A percentile compares a stretch with the other conserved stretches of the same genome.
Evolutionary conservation across 2,113 vertebrate species (phyloP).

Genomic region (Phoenicopterus ruber): DNA sequence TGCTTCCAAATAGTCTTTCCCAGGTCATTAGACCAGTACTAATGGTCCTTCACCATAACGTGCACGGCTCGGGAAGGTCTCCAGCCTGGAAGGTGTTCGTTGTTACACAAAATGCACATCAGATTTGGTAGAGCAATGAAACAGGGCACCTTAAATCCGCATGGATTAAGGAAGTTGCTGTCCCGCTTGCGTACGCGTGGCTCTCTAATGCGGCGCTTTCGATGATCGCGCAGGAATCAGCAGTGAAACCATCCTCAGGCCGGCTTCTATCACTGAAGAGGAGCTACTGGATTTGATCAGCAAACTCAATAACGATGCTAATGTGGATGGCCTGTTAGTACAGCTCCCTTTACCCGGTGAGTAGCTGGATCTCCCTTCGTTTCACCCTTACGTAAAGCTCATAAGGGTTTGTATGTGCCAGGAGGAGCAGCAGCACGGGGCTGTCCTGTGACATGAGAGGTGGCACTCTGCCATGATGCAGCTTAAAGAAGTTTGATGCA

Average conservation of each 20-base stretch:
- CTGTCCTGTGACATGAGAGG: not conserved
- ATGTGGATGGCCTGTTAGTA: constrained; percentile 89
- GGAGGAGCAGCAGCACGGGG: not conserved
- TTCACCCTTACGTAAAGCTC: fast-evolving
- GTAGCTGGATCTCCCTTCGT: not conserved
- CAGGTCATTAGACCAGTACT: fast-evolving
- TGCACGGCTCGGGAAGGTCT: fast-evolving
- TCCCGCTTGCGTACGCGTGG: fast-evolving
- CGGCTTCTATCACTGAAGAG: constrained; percentile 83
- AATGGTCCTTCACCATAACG: fast-evolving
- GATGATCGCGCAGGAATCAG: constrained; percentile 79
- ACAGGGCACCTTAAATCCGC: fast-evolving
- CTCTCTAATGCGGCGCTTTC: fast-evolving
- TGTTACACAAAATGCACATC: not conserved
- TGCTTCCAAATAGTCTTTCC: not conserved
- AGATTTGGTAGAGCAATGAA: fast-evolving
- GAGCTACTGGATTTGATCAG: constrained; percentile 88
- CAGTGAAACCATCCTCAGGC: constrained; percentile 92
- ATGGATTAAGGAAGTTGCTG: fast-evolving
- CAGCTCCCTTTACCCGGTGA: constrained; percentile 95
- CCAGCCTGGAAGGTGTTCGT: not conserved
- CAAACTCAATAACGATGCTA: constrained; percentile 86
- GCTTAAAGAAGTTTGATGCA: not conserved
- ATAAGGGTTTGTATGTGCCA: not conserved
- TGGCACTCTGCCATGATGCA: not conserved